A percentile compares a stretch with the other conserved stretches of the same genome.
Conservation (phyloP, 1,140 invertebrate genomes). For the Elymnias hypermnestra region DNA sequence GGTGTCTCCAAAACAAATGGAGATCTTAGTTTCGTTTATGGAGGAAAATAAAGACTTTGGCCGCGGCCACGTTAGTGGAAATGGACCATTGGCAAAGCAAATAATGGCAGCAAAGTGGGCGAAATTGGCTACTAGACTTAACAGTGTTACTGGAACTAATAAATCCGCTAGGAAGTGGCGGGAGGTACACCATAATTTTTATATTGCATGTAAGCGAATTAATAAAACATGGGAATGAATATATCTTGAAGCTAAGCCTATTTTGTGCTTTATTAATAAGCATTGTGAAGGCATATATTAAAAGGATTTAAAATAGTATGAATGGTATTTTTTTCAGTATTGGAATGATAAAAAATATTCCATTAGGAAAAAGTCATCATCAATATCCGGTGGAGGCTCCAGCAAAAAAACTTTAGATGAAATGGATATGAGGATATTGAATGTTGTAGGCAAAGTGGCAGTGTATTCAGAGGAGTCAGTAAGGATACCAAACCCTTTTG, state of each 20-base stretch:
- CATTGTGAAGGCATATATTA: too few species aligned
- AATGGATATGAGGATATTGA: conserved; percentile 1
- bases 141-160: conserved; percentile 1
- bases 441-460: not conserved
- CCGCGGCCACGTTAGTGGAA: not conserved
- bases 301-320: too few species aligned
- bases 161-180: conserved; percentile 5
- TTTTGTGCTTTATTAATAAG: too few species aligned
- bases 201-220: too few species aligned
- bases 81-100: not conserved
- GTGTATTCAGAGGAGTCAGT: not conserved
- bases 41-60: conserved; percentile 5
- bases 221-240: too few species aligned
- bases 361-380: not conserved
- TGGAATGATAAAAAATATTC: conserved; percentile 5
- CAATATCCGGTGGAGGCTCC: conserved; percentile 1
- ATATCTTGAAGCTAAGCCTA: too few species aligned
- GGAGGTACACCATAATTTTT: too few species aligned
- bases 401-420: conserved; percentile 1
- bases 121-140: not conserved
- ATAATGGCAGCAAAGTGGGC: conserved; percentile 4
- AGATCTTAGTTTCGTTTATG: conserved; percentile 4
- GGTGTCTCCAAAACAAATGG: conserved; percentile 5
- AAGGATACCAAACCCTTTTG: conserved; percentile 1
- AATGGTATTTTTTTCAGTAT: conserved; percentile 1